Evolutionary conservation across 2,113 vertebrate genomes (phyloP), one percentile per base, ranked within the genome.

Genomic region (Rhynchopsitta pachyrhyncha): DNA sequence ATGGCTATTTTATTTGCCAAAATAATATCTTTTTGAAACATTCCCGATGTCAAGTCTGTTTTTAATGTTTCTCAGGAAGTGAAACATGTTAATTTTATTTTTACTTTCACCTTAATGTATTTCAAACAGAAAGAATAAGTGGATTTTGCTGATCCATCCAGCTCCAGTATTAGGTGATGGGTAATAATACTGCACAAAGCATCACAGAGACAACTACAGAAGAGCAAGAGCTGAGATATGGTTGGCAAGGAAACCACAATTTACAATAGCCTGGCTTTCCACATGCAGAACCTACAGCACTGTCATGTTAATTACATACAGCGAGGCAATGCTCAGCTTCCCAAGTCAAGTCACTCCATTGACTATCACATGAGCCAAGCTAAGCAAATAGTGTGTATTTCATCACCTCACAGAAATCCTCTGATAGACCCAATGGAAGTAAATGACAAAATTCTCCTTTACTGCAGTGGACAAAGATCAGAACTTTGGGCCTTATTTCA

Each of bases 161-260:
- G 88, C 63, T 77, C 83, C 84, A 93, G 75, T 33, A 67, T 82
- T 76, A 95, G 46, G 70, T 76, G 67, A 87, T 57, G 60, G 78
- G 89, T 87, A 95, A 95, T 92, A 96, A 93, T 83, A 82, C 66
- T 35, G 67, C 92, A 96, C 78, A 94, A 97, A 95, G 91, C 93
- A 74, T 94, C 91, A 85, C 3, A 96, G 86, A 96, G 86, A 89
- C 93, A 94, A 92, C 88, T 82, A 92, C 74, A 95, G 86, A 96
- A 95, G 88, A 74, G 91, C 2, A 15, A 92, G 86, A 86, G 95
- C 95, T 66, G 92, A 97, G 96, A 96, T 96, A 97, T 84, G 94
- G 93, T 97, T 97, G 96, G 95, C 96, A 97, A 96, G 95, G 95
- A 97, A 97, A 97, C 96, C 88, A 94, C 93, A 92, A 91, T 62